phyloP scores from a whole-genome alignment of 1,140 invertebrate species.

The Caenorhabditis elegans region WBcel235 BX284602.5:8211001-8211500 shows the following conservation, averaged over 20 bases:
- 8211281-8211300: conserved; percentile 39
- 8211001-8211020: conserved; percentile 46
- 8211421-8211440: conserved; percentile 10
- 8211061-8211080: conserved; percentile 45
- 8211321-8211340: conserved; percentile 37
- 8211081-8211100: conserved; percentile 39
- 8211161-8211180: not conserved
- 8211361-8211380: conserved; percentile 39
- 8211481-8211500: conserved; percentile 47
- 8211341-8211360: conserved; percentile 33
- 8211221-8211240: conserved; percentile 40
- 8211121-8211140: conserved; percentile 34
- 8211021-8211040: conserved; percentile 45
- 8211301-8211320: conserved; percentile 24
- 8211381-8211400: too few species aligned
- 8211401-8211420: not conserved
- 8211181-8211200: not conserved
- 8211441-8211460: conserved; percentile 35
- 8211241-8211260: conserved; percentile 49
- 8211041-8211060: conserved; percentile 44
- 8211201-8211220: not conserved
- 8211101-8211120: conserved; percentile 38
- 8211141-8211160: not conserved
- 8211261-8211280: conserved; percentile 43
- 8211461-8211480: conserved; percentile 43